A percentile compares a stretch with the other conserved stretches of the same genome.
phyloP scores from a whole-genome alignment of 2,113 vertebrate genomes.

The Eurypyga helias region DNA sequence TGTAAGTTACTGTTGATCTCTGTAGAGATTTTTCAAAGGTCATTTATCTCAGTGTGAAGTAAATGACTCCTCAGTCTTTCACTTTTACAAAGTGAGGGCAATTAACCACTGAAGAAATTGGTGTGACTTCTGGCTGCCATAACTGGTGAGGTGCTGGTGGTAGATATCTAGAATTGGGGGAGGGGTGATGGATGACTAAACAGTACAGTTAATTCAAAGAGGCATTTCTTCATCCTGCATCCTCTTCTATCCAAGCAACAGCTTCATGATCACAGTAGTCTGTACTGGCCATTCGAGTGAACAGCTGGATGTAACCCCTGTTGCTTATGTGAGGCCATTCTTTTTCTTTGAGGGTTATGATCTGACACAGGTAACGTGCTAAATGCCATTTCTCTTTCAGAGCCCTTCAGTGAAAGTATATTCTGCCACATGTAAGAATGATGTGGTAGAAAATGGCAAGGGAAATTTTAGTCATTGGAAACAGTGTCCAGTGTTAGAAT shows the following conservation, averaged over 20 bases:
- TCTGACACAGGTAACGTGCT: background rate
- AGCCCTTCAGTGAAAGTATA: background rate
- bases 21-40: background rate
- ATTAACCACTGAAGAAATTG: background rate
- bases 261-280: background rate
- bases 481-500: background rate
- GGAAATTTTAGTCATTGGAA: background rate
- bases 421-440: background rate
- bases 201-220: background rate
- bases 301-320: background rate
- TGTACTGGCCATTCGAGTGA: background rate
- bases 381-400: background rate
- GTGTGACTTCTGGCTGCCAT: background rate
- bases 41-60: background rate
- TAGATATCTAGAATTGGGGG: background rate
- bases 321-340: background rate
- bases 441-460: background rate
- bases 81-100: background rate
- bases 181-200: background rate
- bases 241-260: background rate
- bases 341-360: background rate
- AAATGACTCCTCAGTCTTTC: background rate
- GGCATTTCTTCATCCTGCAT: background rate
- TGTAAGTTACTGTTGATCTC: background rate
- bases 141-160: background rate